Conservation (phyloP, 2,113 vertebrate species). For the Diphyllodes magnificus region DNA sequence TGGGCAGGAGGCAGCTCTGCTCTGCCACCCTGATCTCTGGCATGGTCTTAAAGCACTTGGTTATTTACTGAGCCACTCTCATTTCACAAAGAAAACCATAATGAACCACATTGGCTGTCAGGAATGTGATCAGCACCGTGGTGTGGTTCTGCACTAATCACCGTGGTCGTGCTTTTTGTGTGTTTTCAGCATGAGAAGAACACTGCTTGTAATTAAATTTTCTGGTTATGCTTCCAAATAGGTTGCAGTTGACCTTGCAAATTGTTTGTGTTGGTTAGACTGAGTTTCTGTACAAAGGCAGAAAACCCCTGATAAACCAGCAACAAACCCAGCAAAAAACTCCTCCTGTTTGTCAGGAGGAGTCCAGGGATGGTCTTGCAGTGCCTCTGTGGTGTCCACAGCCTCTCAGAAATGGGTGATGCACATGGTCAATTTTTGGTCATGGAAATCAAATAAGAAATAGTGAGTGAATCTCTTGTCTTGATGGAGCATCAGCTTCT, state of each 20-base stretch:
- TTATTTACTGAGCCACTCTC: not conserved
- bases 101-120: rapidly evolving
- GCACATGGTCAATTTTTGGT: rapidly evolving
- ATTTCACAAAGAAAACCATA: not conserved
- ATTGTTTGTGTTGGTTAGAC: not conserved
- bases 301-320: not conserved
- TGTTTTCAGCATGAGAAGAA: not conserved
- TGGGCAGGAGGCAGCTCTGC: not conserved
- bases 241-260: not conserved
- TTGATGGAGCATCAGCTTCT: not conserved
- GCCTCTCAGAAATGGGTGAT: not conserved
- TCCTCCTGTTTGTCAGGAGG: not conserved
- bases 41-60: not conserved
- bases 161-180: rapidly evolving
- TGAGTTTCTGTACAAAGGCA: not conserved
- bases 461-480: not conserved
- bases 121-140: rapidly evolving
- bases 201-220: not conserved
- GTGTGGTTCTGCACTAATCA: not conserved
- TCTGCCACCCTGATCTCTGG: not conserved
- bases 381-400: not conserved
- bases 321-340: not conserved
- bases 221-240: not conserved
- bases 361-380: not conserved
- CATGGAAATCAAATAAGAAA: not conserved